Conservation (phyloP, 2,888 invertebrate genomes). For the Apamea crenata region DNA sequence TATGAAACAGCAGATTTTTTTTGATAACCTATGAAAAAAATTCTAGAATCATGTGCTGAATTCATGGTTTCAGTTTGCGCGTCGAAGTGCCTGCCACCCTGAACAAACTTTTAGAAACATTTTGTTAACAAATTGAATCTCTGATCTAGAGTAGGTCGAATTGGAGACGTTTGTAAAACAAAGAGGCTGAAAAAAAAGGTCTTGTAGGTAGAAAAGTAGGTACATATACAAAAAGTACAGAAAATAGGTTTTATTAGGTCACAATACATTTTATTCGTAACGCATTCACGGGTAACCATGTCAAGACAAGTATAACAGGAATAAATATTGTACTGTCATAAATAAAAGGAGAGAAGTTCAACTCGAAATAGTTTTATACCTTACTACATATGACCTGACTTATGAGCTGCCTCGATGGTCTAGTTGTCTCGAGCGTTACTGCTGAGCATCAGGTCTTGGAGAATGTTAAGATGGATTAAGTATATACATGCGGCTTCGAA, state of each 20-base stretch:
- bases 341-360: constrained; percentile 28
- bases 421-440: background rate
- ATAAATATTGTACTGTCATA: constrained; percentile 38
- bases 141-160: background rate
- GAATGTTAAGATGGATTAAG: too few relatives aligned
- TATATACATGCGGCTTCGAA: too few relatives aligned
- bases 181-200: background rate
- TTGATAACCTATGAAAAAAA: too few relatives aligned
- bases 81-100: too few relatives aligned
- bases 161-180: background rate
- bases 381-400: background rate
- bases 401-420: too few relatives aligned
- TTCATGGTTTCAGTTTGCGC: too few relatives aligned
- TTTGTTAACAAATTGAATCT: background rate
- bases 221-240: background rate
- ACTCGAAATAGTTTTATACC: constrained; percentile 1
- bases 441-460: background rate
- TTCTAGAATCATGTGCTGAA: too few relatives aligned
- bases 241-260: constrained; percentile 41
- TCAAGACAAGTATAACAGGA: constrained; percentile 24
- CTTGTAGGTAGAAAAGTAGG: background rate
- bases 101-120: background rate
- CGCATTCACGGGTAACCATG: constrained; percentile 29
- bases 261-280: constrained; percentile 43
- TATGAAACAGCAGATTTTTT: too few relatives aligned